Conservation (phyloP, 2,888 invertebrate genomes). For the Acronicta psi region DNA sequence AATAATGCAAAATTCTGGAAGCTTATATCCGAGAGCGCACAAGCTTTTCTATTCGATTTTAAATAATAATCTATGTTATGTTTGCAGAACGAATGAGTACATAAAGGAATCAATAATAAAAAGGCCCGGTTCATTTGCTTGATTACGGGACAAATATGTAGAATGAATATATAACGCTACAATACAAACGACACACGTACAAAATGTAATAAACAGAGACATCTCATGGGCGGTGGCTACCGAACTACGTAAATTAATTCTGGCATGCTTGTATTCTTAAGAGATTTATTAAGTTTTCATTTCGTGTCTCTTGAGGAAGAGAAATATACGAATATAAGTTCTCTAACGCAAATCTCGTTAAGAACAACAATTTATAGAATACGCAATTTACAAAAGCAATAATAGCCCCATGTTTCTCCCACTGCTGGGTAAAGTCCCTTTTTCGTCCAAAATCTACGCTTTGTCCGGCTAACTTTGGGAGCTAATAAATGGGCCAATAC, state of each 20-base stretch:
- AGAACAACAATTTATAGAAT: slow-evolving; percentile 7
- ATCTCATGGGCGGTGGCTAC: neutral
- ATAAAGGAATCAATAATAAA: slow-evolving; percentile 1
- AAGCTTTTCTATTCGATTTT: too few species aligned
- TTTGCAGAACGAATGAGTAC: neutral
- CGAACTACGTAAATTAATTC: neutral
- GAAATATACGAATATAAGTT: neutral
- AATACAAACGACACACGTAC: neutral
- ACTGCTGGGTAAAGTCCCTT: too few species aligned
- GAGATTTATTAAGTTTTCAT: neutral
- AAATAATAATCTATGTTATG: too few species aligned
- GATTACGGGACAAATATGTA: neutral
- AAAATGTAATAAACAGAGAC: neutral
- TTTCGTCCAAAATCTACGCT: too few species aligned
- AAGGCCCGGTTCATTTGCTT: neutral
- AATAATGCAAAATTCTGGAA: slow-evolving; percentile 11
- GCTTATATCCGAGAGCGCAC: neutral
- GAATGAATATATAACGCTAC: neutral
- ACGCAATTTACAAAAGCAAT: slow-evolving; percentile 8
- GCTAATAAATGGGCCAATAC: slow-evolving; percentile 25
- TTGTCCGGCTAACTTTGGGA: slow-evolving; percentile 6
- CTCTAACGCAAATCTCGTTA: neutral
- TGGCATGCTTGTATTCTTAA: neutral
- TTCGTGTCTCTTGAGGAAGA: neutral
- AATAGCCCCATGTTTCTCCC: too few species aligned